A percentile compares a stretch with the other conserved stretches of the same genome.
These are phyloP conservation scores for Octomys mimax DNA, from an alignment of 2,797 vertebrate genomes.

Conservation along the genomic window DNA sequence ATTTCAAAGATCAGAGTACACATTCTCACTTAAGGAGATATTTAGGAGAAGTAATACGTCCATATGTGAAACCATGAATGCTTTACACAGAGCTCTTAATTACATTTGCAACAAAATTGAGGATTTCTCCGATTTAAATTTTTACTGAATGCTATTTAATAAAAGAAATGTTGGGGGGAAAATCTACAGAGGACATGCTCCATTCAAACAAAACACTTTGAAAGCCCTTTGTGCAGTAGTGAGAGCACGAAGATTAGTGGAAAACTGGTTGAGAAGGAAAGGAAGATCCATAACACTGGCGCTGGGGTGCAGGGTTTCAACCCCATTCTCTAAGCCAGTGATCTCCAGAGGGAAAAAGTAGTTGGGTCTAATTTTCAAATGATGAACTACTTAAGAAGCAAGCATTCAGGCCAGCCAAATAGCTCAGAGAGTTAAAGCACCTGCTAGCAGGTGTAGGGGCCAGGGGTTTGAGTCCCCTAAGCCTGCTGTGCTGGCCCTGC, in stretches of 20 bases:
- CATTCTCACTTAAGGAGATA: neutral
- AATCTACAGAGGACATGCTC: neutral
- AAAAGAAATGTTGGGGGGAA: neutral
- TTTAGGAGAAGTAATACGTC: neutral
- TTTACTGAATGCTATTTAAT: neutral
- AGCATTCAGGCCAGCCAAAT: too few relatives aligned
- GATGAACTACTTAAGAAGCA: neutral
- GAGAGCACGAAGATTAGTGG: neutral
- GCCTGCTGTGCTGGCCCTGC: too few relatives aligned
- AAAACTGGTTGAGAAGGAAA: neutral
- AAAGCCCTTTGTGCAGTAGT: neutral
- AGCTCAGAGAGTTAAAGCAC: too few relatives aligned
- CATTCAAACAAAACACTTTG: neutral
- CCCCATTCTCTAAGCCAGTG: neutral
- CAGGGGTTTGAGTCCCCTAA: too few relatives aligned
- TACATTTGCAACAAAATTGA: neutral
- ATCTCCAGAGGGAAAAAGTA: neutral
- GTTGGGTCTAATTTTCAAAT: neutral
- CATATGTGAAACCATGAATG: neutral
- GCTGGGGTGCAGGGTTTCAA: rapidly evolving
- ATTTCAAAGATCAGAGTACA: neutral
- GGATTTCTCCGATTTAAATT: neutral
- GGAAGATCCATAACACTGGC: too few relatives aligned
- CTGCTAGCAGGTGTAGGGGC: too few relatives aligned
- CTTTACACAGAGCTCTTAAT: neutral